Evolutionary conservation across 2,113 vertebrate genomes (phyloP).

Genomic region (Thalassoma bifasciatum): DNA sequence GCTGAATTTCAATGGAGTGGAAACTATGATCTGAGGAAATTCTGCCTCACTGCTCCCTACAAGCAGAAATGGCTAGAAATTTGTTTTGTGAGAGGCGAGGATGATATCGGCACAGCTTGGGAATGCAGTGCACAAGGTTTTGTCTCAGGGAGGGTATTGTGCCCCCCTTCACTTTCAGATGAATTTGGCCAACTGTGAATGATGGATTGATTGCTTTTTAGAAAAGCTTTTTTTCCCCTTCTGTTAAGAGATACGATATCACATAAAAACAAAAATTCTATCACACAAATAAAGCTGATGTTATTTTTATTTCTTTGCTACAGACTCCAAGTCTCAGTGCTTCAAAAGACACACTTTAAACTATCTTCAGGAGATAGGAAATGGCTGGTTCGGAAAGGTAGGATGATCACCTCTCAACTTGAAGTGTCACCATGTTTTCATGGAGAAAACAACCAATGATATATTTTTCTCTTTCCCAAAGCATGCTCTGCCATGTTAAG

Average conservation of each 20-base stretch:
- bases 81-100: background rate
- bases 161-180: background rate
- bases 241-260: background rate
- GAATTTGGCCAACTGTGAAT: background rate
- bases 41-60: slow-evolving; percentile 30
- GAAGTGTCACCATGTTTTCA: background rate
- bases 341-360: slow-evolving; percentile 92
- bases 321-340: slow-evolving; percentile 86
- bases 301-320: slow-evolving; percentile 13
- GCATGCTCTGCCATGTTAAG: background rate
- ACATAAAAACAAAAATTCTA: slow-evolving; percentile 4
- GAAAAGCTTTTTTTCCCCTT: background rate
- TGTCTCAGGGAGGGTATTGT: background rate
- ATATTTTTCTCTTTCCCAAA: slow-evolving; percentile 10
- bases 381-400: slow-evolving; percentile 96
- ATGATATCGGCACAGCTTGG: background rate
- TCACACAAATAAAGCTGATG: background rate
- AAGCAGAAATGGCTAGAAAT: slow-evolving; percentile 4
- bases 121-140: background rate
- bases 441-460: background rate
- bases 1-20: slow-evolving; percentile 39
- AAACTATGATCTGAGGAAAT: slow-evolving; percentile 50
- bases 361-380: slow-evolving; percentile 94
- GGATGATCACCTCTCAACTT: slow-evolving; percentile 3
- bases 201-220: background rate